Conservation (phyloP, 2,113 vertebrate species). For the Sapayoa aenigma region DNA sequence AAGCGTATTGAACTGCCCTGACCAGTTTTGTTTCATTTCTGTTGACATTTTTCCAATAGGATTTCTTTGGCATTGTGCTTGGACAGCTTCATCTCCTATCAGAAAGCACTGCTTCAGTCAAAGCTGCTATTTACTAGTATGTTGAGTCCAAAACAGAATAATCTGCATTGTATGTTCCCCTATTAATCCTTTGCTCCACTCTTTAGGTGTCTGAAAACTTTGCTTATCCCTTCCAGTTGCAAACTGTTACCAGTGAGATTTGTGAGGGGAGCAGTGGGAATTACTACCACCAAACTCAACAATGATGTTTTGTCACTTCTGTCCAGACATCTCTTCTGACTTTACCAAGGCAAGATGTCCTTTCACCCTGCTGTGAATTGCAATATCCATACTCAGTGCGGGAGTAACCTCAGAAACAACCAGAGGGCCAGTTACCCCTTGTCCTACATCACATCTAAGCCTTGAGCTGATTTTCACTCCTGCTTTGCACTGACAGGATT, state of each 20-base stretch:
- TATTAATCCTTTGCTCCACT: background rate
- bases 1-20: background rate
- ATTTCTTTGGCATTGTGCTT: background rate
- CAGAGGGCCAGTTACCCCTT: background rate
- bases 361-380: background rate
- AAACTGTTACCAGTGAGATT: background rate
- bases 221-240: background rate
- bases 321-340: background rate
- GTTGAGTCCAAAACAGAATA: background rate
- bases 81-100: background rate
- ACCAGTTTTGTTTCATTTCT: background rate
- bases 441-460: background rate
- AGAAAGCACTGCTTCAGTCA: background rate
- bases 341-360: background rate
- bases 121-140: background rate
- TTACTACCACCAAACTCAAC: background rate
- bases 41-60: background rate
- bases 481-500: background rate
- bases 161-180: background rate
- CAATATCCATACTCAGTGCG: background rate
- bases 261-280: background rate
- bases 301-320: background rate
- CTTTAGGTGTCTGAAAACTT: background rate
- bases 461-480: background rate
- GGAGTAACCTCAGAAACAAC: background rate